Percentiles rank a stretch among this genome's conserved stretches.
These are phyloP conservation scores for Girardinichthys multiradiatus DNA, from an alignment of 2,113 vertebrate species.

Conservation along the genomic window DNA sequence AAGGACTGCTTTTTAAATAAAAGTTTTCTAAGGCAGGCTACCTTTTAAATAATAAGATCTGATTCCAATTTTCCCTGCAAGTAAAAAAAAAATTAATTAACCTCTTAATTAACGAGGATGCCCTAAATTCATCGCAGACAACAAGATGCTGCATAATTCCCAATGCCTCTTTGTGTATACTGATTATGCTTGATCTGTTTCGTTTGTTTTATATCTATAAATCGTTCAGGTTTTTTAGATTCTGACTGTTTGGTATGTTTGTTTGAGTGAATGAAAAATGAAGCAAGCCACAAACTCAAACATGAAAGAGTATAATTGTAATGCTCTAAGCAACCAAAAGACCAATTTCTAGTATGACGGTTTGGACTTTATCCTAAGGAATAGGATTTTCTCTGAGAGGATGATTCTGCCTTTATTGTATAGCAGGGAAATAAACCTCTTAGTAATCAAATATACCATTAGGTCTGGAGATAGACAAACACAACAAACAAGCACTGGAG, in stretches of 20 bases:
- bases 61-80: not conserved
- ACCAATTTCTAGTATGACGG: slow-evolving; percentile 35
- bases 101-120: slow-evolving; percentile 30
- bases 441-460: slow-evolving; percentile 43
- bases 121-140: slow-evolving; percentile 26
- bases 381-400: slow-evolving; percentile 41
- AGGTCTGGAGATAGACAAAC: slow-evolving; percentile 28
- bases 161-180: slow-evolving; percentile 29
- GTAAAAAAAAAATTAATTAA: slow-evolving; percentile 43
- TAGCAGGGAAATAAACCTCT: slow-evolving; percentile 48
- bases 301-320: slow-evolving; percentile 64
- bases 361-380: slow-evolving; percentile 43
- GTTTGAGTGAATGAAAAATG: slow-evolving; percentile 22
- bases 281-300: slow-evolving; percentile 54
- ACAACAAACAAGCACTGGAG: slow-evolving; percentile 9
- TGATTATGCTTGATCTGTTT: slow-evolving; percentile 13
- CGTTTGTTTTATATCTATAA: slow-evolving; percentile 23
- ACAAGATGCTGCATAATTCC: slow-evolving; percentile 19
- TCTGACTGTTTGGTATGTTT: slow-evolving; percentile 24
- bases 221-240: not conserved
- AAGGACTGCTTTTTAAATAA: not conserved
- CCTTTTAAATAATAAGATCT: not conserved
- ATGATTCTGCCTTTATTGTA: slow-evolving; percentile 54
- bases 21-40: no score
- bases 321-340: slow-evolving; percentile 57